Base-by-base conservation (phyloP, 2,888 invertebrate genomes). In the Heteromurus nitidus region DNA sequence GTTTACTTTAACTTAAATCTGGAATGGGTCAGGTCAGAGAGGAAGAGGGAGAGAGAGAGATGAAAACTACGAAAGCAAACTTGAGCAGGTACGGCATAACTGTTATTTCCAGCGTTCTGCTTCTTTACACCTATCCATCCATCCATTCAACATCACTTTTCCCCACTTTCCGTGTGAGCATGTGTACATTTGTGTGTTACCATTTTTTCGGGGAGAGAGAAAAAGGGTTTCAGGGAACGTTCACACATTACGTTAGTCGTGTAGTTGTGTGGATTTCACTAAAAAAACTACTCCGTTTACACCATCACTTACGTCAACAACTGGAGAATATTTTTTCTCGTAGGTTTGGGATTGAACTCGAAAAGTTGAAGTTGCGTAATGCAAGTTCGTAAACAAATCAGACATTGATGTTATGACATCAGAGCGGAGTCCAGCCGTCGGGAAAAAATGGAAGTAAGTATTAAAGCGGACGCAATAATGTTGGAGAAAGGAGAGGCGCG, bases 101-200 rank as follows among this genome's bases (percentile, higher is more conserved):
- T 65, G 65, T 74, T 74, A 55, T 74, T 74, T 74, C 50, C 65
- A 65, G 31, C 36, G 65, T 74, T 74, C 74, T 74, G 74, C 74
- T 65, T 74, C 65, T 55, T 60, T 76, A 68, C 75, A 68, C 75
- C 68, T 58, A 76, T 76, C 31, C 68, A 76, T 68, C 65, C 68
- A 76, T 75, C 75, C 67, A 42, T 67, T 58, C 24, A 76, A 42
- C 60, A 42, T 47, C 67, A 76, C 67, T 67, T 76, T 68, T 60
- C 18, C 47, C 24, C 22, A 22, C 47, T 5, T 31, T 30, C 47
- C 36, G 30, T 36, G 13, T 31, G 13, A 36, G 36, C 36, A 5
- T 13, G 36, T 9, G 36, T 36, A 36, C 13, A 36, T 36, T 9
- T 36, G 36, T 36, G 13, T 13, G 36, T 36, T 13, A 36, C 5